Percentiles rank a stretch among this genome's conserved stretches.
These are phyloP conservation scores for Atta colombica DNA, from an alignment of 1,140 invertebrate species.

Conservation along the genomic window DNA sequence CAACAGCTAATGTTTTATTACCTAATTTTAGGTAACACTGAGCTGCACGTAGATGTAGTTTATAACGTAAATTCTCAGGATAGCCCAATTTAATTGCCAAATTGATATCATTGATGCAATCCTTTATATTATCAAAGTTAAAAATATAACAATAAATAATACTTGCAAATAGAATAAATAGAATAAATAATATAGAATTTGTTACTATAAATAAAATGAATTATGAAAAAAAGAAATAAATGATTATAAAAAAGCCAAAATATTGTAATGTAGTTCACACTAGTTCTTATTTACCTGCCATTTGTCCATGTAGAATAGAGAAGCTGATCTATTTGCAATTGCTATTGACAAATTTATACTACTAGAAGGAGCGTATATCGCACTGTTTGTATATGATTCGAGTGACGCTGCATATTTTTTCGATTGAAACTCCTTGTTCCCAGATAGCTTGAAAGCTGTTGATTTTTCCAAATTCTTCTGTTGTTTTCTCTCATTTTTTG, in stretches of 20 bases:
- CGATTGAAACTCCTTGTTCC: constrained; percentile 82
- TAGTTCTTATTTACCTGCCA: constrained; percentile 76
- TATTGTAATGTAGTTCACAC: not conserved
- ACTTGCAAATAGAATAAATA: not conserved
- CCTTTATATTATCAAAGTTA: constrained; percentile 72
- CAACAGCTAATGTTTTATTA: constrained; percentile 74
- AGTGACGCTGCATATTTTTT: constrained; percentile 81
- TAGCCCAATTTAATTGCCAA: constrained; percentile 81
- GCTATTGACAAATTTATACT: constrained; percentile 82
- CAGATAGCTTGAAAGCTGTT: constrained; percentile 76
- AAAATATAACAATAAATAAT: not conserved
- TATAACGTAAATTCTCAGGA: constrained; percentile 81
- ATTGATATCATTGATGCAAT: constrained; percentile 84
- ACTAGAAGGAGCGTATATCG: constrained; percentile 78
- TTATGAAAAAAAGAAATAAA: not conserved
- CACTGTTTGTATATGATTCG: constrained; percentile 82
- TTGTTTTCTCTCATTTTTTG: constrained; percentile 41
- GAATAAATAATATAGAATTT: not conserved
- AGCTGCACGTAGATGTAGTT: constrained; percentile 82
- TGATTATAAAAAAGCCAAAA: not conserved
- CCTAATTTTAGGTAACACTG: constrained; percentile 81
- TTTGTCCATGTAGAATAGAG: constrained; percentile 81
- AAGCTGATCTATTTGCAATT: constrained; percentile 85
- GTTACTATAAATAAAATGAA: not conserved
- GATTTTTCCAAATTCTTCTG: constrained; percentile 75